A percentile compares a stretch with the other conserved stretches of the same genome.
phyloP scores from a whole-genome alignment of 2,113 vertebrate genomes.

The Poeciliopsis turrubarensis region DNA sequence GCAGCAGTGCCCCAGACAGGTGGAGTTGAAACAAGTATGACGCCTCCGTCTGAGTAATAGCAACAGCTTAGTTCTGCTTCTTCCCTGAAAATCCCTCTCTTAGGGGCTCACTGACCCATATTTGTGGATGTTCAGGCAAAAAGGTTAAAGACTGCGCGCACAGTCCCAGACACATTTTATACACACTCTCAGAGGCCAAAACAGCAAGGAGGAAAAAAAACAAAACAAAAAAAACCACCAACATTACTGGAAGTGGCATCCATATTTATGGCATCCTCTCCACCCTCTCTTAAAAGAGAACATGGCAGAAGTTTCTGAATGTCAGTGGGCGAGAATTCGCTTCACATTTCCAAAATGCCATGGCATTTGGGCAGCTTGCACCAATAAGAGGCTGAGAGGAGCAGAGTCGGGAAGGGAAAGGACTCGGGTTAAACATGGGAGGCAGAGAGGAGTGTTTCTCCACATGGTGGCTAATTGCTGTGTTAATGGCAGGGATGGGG shows the following conservation, averaged over 20 bases:
- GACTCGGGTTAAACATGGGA: constrained; percentile 61
- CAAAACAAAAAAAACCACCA: constrained; percentile 10
- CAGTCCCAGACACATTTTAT: constrained; percentile 32
- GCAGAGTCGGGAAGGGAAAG: constrained; percentile 60
- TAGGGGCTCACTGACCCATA: constrained; percentile 82
- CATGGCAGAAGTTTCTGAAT: constrained; percentile 82
- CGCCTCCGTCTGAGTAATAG: constrained; percentile 59
- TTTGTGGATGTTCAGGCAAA: constrained; percentile 73
- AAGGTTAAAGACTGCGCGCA: constrained; percentile 81
- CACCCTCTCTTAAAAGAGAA: constrained; percentile 62
- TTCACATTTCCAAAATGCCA: constrained; percentile 86
- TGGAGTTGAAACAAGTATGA: constrained; percentile 61
- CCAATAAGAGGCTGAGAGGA: constrained; percentile 67
- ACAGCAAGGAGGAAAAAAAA: constrained; percentile 36
- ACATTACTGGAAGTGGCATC: constrained; percentile 71
- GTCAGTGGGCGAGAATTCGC: constrained; percentile 81
- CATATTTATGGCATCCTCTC: constrained; percentile 76
- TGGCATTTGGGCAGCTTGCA: constrained; percentile 83
- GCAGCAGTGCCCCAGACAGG: constrained; percentile 62
- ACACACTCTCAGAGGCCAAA: constrained; percentile 23
- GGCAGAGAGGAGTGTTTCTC: constrained; percentile 42
- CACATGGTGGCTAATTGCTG: constrained; percentile 65
- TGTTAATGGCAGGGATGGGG: constrained; percentile 48
- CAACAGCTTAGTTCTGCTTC: constrained; percentile 77
- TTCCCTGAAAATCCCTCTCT: constrained; percentile 70